Percentiles rank a stretch among this genome's conserved stretches.
Conservation (phyloP, 1,140 invertebrate genomes). For the Neelides sp. region DNA sequence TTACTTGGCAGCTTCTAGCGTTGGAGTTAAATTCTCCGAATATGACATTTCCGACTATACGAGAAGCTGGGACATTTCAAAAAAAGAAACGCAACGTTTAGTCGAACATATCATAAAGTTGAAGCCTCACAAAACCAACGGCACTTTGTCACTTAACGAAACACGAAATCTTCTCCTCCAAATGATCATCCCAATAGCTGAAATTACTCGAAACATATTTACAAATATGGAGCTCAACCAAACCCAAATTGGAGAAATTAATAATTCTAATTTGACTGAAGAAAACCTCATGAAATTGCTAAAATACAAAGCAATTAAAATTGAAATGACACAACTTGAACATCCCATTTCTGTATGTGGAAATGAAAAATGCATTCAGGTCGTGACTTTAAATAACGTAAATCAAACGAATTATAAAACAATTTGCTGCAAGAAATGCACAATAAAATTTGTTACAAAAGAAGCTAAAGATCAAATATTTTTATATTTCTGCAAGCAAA, state of each 20-base stretch:
- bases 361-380: background rate
- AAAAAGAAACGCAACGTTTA: background rate
- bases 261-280: background rate
- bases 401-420: background rate
- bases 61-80: constrained; percentile 8
- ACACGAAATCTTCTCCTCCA: constrained; percentile 10
- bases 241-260: background rate
- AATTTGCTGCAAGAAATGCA: background rate
- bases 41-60: background rate
- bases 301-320: background rate
- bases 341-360: constrained; percentile 13
- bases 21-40: constrained; percentile 1
- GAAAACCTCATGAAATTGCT: background rate
- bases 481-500: background rate
- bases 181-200: constrained; percentile 10
- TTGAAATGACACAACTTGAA: background rate
- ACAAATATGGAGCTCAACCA: constrained; percentile 1
- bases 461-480: background rate
- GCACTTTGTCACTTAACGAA: constrained; percentile 17
- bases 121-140: constrained; percentile 11
- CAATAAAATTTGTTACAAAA: background rate
- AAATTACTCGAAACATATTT: constrained; percentile 5
- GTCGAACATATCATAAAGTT: background rate
- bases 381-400: background rate
- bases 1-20: constrained; percentile 12